Base-by-base conservation (phyloP, 2,113 vertebrate genomes). In the Glaucomys volans region DNA sequence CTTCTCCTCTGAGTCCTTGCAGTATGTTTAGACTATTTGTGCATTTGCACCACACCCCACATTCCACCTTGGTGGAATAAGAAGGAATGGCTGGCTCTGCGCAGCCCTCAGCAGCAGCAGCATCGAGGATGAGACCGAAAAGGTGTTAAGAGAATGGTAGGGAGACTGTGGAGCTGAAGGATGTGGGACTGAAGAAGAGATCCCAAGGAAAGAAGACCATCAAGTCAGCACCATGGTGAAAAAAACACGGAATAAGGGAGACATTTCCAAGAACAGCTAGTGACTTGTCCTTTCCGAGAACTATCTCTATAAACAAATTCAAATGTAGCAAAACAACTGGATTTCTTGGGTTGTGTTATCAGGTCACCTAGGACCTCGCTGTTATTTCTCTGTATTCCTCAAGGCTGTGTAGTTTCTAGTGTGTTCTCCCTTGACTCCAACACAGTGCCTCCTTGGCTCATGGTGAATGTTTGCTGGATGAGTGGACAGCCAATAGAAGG, bases 191-290 rank as follows among this genome's bases (percentile, higher is more conserved):
- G 66, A 28, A 67, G n/a, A 47, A n/a, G 52, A 88, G 64, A 81
- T 18, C 35, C 62, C 20, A 3, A 76, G 52, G 64, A 22, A 26
- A 17, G 30, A 69, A 26, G 16, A 35, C 14, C 4, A 9, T 50
- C 59, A 67, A 85, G 37, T 42, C 81, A 91, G 24, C 4, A n/a
- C 28, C 10, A 4, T 4, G 26, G 59, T 59, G 72, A n/a, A 74
- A 81, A 91, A 91, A 91, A 35, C 28, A 35, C 14, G 2, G 5
- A 90, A 47, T 17, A n/a, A 71, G 71, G 95, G 54, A 87, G 77
- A 35, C 17, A 42, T 83, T 62, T 81, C 77, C 57, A 59, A 67
- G 35, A 67, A 83, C 37, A 18, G 47, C 52, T 71, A 44, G 16
- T 24, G 35, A 22, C 28, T 52, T 67, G 2, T 16, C 37, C 72